These are phyloP conservation scores for Horisme vitalbata DNA, from an alignment of 2,888 invertebrate genomes.

Conservation along the genomic window DNA sequence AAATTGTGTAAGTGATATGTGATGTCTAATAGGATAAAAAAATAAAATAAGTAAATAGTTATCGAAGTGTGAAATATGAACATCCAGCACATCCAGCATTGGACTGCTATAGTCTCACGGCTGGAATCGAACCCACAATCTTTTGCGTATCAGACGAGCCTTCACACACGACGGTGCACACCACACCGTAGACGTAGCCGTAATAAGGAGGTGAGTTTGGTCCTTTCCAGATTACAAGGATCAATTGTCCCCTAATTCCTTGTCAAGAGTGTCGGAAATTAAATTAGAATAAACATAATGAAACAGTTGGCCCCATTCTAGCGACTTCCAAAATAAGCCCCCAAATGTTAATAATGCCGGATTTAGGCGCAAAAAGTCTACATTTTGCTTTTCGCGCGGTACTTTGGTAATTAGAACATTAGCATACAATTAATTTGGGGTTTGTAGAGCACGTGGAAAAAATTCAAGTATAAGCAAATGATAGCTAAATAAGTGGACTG, in stretches of 20 bases:
- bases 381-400: conserved; percentile 36
- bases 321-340: conserved; percentile 61
- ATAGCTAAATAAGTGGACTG: conserved; percentile 1
- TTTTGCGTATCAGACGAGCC: too few species aligned
- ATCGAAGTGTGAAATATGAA: too few species aligned
- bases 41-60: too few species aligned
- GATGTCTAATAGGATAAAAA: too few species aligned
- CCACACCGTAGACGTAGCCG: too few species aligned
- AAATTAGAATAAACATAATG: conserved; percentile 75
- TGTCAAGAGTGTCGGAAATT: conserved; percentile 56
- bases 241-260: conserved; percentile 18
- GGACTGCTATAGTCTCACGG: too few species aligned
- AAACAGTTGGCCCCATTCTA: conserved; percentile 62
- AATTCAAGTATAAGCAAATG: conserved; percentile 18
- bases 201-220: too few species aligned
- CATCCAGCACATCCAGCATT: too few species aligned
- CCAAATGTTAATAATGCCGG: conserved; percentile 44
- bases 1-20: too few species aligned
- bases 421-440: conserved; percentile 49
- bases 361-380: conserved; percentile 43
- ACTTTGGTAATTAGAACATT: conserved; percentile 60
- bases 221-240: not conserved
- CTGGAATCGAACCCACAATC: too few species aligned
- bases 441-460: conserved; percentile 22
- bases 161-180: too few species aligned